These are phyloP conservation scores for Pelobates cultripes DNA, from an alignment of 2,797 vertebrate genomes.

Conservation along the genomic window DNA sequence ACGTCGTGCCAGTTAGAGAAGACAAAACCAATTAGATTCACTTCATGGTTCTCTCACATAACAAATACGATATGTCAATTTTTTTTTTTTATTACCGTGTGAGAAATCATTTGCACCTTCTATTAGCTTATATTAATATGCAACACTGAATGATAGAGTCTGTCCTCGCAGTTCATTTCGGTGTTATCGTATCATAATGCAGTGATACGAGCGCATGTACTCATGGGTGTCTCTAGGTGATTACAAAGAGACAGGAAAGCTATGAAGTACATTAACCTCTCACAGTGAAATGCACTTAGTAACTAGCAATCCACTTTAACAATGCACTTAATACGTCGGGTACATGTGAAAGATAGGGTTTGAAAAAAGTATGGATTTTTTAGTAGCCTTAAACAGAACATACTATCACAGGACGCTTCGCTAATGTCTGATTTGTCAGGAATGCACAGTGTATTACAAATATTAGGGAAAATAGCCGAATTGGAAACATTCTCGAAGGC, in stretches of 20 bases:
- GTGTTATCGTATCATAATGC: constrained; percentile 46
- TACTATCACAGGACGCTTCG: too few species aligned
- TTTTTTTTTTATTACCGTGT: constrained; percentile 48
- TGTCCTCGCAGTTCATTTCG: constrained; percentile 34
- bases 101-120: constrained; percentile 46
- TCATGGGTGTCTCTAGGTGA: constrained; percentile 33
- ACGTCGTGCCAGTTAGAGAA: constrained; percentile 48
- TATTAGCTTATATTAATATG: constrained; percentile 55
- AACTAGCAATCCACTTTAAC: constrained; percentile 12
- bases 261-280: constrained; percentile 48
- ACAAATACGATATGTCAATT: constrained; percentile 53
- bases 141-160: constrained; percentile 20
- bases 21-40: constrained; percentile 55
- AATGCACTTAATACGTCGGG: not conserved
- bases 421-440: too few species aligned
- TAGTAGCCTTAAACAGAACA: not conserved
- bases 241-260: constrained; percentile 28
- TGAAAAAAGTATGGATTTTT: not conserved
- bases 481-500: too few species aligned
- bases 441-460: too few species aligned
- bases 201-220: constrained; percentile 11
- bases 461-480: too few species aligned
- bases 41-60: constrained; percentile 47
- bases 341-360: constrained; percentile 1
- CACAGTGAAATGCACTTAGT: constrained; percentile 39